These are phyloP conservation scores for Euwallacea similis DNA, from an alignment of 1,140 invertebrate species.

Conservation along the genomic window DNA sequence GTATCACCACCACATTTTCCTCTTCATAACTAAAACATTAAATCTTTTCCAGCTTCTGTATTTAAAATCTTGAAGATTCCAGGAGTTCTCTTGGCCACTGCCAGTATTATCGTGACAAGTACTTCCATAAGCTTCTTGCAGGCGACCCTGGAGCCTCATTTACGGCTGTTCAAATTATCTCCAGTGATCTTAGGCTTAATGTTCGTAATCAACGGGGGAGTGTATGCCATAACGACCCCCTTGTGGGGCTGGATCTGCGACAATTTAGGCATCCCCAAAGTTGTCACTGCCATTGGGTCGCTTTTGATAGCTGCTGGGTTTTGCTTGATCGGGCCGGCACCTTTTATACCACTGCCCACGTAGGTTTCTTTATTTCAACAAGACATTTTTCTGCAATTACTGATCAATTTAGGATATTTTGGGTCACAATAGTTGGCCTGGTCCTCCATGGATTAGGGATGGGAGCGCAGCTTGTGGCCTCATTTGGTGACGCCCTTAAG, in stretches of 20 bases:
- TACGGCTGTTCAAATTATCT: slow-evolving; percentile 71
- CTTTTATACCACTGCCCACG: slow-evolving; percentile 67
- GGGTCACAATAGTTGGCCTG: slow-evolving; percentile 68
- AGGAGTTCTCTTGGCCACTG: slow-evolving; percentile 66
- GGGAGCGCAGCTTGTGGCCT: slow-evolving; percentile 77
- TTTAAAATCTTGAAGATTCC: slow-evolving; percentile 67
- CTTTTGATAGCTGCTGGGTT: slow-evolving; percentile 67
- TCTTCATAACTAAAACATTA: too few relatives aligned
- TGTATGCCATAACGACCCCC: slow-evolving; percentile 80
- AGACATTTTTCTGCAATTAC: background rate
- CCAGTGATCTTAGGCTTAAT: slow-evolving; percentile 78
- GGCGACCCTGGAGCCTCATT: slow-evolving; percentile 80
- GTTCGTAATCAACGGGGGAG: slow-evolving; percentile 86
- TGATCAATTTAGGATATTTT: slow-evolving; percentile 59
- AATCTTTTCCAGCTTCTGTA: slow-evolving; percentile 59
- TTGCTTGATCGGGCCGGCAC: slow-evolving; percentile 72
- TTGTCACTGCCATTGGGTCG: slow-evolving; percentile 69
- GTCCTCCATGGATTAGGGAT: slow-evolving; percentile 78
- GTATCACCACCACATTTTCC: slow-evolving; percentile 22
- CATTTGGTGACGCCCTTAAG: slow-evolving; percentile 77
- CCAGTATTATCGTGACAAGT: slow-evolving; percentile 72
- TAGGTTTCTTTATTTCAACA: slow-evolving; percentile 51
- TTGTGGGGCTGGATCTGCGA: slow-evolving; percentile 81
- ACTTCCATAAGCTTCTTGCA: slow-evolving; percentile 81
- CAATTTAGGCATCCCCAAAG: slow-evolving; percentile 64